Evolutionary conservation across 2,888 invertebrate species (phyloP), one percentile per base, ranked within the genome.

Genomic region (Noctua comes): DNA sequence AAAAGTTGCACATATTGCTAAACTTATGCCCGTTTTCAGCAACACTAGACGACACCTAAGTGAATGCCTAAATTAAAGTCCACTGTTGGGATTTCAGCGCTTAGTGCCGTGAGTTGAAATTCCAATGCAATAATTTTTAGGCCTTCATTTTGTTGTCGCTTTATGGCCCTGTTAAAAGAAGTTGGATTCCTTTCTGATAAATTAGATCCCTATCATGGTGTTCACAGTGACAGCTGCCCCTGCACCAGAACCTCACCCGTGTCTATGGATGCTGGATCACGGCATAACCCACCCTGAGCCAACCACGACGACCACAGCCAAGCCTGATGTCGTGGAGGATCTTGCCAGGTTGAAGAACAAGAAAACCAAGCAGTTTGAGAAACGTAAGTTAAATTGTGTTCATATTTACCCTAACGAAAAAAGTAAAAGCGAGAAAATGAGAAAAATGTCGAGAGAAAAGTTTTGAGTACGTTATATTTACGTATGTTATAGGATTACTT

Each of bases 221-320:
- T 74, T 73, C 13, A 10, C 77, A 89, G 88, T 89, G 18, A 77
- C 54, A 1, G 84, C 88, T 2, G 88, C 89, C 27, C 79, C 79
- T 21, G 65, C 21, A 6, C 79, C 78, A 5, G 46, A 36, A 18
- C 88, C 88, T 0, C 86, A 83, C 3, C 89, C 90, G 10, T 90
- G 89, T 80, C 59, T 70, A 69, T 64, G 73, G 86, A 59, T 74
- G 68, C 40, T 74, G 31, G 64, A 68, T 21, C 18, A 51, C 62
- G 18, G 24, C 21, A 59, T 46, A 13, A 16, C 13, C 24, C 70
- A 70, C n/a, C 13, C 65, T 40, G 46, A 59, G 27, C 36, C 78
- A 0, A 48, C 78, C 62, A 73, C 79, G 18, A 65, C 76, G 7
- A 81, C 76, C 24, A 79, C 80, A 8, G 68, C 40, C 70, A 84